Base-by-base conservation (phyloP, 2,888 invertebrate genomes). In the Rhimphoctona megacephalus region DNA sequence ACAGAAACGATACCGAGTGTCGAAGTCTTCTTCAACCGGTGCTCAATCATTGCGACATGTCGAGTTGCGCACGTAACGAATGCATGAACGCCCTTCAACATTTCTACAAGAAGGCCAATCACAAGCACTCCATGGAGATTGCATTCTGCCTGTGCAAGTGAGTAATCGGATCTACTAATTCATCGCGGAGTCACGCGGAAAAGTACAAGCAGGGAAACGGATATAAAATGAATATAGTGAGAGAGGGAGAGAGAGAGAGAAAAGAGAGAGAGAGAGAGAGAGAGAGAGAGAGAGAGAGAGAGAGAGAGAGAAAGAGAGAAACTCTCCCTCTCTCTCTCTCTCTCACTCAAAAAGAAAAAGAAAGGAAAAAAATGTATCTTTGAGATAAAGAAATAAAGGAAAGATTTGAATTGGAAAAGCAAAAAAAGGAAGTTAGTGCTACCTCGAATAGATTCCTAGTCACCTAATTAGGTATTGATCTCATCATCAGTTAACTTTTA, bases 121-220 rank as follows among this genome's bases (percentile, higher is more conserved):
- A 97, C 89, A 97, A 96, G 90, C 97, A 98, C 96, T 98, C 97
- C 93, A 96, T 98, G 89, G 98, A 98, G 94, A 97, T 98, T 91
- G 98, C 98, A 90, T 98, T 98, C 95, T 98, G 98, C 94, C 96
- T 98, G 86, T 98, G 98, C 98, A 98, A 97, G 98, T 98, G 95
- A 96, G 97, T 96, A 88, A 87, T 89, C 83, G 77, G 72, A 66
- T 73, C 77, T 72, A 81, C 83, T 88, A 84, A 88, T 87, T 88
- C 85, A 84, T 86, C 1, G 39, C 69, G 81, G 81, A 74, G 74
- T 43, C 11, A 3, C 43, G 14, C 43, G 11, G 11, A 43, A 39
- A 43, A 43, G 11, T 43, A 43, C 43, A 11, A 14, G 43, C 14
- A 11, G 11, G 43, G 14, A 14, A 14, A 43, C 43, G 2, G 11